These are phyloP conservation scores for Rhinoderma darwinii DNA, from an alignment of 2,113 vertebrate genomes.

Conservation along the genomic window DNA sequence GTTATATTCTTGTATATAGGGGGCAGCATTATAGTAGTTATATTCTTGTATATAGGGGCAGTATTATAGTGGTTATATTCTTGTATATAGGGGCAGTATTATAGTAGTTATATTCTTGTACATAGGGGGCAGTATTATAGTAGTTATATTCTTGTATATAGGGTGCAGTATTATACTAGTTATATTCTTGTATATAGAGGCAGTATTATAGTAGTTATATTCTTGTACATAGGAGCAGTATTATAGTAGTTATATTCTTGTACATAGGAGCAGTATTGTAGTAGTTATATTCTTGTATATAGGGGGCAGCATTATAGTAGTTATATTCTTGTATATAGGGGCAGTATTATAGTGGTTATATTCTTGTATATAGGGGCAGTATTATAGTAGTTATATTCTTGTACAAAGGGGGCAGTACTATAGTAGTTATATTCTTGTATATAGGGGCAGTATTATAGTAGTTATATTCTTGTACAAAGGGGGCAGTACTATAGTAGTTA, in stretches of 20 bases:
- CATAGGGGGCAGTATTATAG: not conserved
- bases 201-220: conserved; percentile 2
- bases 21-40: conserved; percentile 1
- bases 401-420: not conserved
- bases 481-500: conserved; percentile 3
- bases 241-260: not conserved
- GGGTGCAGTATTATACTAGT: not conserved
- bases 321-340: not conserved
- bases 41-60: not conserved
- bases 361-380: not conserved
- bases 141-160: not conserved
- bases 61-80: not conserved
- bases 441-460: not conserved
- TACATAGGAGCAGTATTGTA: not conserved
- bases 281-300: not conserved
- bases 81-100: not conserved
- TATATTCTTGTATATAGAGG: not conserved
- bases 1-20: conserved; percentile 10
- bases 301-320: not conserved
- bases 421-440: not conserved
- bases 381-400: conserved; percentile 9
- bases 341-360: not conserved
- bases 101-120: conserved; percentile 11
- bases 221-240: not conserved
- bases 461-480: conserved; percentile 12